These are phyloP conservation scores for Sylvietta virens DNA, from an alignment of 2,113 vertebrate genomes.

Conservation along the genomic window DNA sequence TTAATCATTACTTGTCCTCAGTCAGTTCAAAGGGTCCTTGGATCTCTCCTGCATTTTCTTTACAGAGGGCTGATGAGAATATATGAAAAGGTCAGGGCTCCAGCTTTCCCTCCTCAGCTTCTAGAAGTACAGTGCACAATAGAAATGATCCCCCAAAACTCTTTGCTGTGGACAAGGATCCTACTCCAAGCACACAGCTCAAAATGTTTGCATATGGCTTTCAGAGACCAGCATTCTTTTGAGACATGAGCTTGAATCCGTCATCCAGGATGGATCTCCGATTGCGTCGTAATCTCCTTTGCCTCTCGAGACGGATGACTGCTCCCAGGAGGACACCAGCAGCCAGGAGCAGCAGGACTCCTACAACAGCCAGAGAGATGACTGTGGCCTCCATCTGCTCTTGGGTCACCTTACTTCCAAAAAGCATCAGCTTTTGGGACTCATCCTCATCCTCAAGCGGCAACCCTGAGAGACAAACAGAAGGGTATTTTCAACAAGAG, in stretches of 20 bases:
- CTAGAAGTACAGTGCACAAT: background rate
- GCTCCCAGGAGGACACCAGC: constrained; percentile 43
- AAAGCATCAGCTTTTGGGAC: constrained; percentile 26
- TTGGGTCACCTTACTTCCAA: constrained; percentile 56
- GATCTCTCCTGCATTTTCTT: background rate
- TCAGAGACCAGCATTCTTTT: constrained; percentile 50
- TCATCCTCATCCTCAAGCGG: background rate
- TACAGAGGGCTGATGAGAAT: background rate
- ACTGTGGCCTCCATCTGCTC: constrained; percentile 44
- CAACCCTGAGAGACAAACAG: constrained; percentile 18
- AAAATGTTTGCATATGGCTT: background rate
- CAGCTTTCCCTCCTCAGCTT: background rate
- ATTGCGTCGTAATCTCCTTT: constrained; percentile 67
- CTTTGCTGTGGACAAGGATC: background rate
- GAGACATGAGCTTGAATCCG: constrained; percentile 71
- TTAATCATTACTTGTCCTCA: background rate
- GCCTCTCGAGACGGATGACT: constrained; percentile 56
- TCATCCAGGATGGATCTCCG: constrained; percentile 77
- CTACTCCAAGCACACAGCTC: background rate
- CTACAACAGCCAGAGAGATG: constrained; percentile 20
- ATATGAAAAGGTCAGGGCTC: background rate
- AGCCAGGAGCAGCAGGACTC: constrained; percentile 50
- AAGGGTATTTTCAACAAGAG: background rate
- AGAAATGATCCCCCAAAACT: background rate
- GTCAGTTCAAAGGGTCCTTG: background rate